These are phyloP conservation scores for Oryzias sinensis DNA, from an alignment of 2,797 vertebrate genomes.

Conservation along the genomic window DNA sequence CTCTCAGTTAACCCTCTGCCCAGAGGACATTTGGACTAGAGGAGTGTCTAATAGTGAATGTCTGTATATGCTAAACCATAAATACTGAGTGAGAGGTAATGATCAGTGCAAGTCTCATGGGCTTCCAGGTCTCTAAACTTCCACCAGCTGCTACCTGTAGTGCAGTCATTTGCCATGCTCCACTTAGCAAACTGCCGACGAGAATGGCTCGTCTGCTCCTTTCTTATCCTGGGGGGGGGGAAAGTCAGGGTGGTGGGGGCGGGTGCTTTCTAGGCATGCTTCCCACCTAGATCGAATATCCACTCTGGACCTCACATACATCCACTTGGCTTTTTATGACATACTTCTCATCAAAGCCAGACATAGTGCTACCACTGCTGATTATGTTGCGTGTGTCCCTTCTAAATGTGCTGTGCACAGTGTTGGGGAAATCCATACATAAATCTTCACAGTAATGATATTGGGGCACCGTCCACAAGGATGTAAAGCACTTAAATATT, in stretches of 20 bases:
- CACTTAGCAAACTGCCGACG: constrained; percentile 63
- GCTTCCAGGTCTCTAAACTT: constrained; percentile 44
- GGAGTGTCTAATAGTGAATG: constrained; percentile 39
- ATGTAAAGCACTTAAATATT: constrained; percentile 54
- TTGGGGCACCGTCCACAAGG: constrained; percentile 32
- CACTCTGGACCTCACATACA: constrained; percentile 48
- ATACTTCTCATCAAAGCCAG: constrained; percentile 55
- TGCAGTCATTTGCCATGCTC: constrained; percentile 57
- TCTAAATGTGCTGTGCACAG: constrained; percentile 52
- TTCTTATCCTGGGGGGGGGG: constrained; percentile 43
- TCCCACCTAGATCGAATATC: constrained; percentile 65
- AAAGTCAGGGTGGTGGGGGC: too few relatives aligned
- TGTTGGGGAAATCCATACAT: constrained; percentile 53
- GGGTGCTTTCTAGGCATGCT: constrained; percentile 43
- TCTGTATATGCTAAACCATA: constrained; percentile 55
- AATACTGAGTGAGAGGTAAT: constrained; percentile 67
- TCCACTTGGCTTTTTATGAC: constrained; percentile 56
- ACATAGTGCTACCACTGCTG: constrained; percentile 58
- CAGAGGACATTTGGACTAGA: constrained; percentile 32
- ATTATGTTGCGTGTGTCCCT: constrained; percentile 60
- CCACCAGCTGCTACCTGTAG: constrained; percentile 70
- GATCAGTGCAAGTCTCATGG: constrained; percentile 58
- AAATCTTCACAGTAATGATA: constrained; percentile 53
- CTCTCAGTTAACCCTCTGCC: constrained; percentile 20
- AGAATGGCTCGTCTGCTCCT: constrained; percentile 50